These are phyloP conservation scores for Chouioia cunea DNA, from an alignment of 2,888 invertebrate species.

Conservation along the genomic window DNA sequence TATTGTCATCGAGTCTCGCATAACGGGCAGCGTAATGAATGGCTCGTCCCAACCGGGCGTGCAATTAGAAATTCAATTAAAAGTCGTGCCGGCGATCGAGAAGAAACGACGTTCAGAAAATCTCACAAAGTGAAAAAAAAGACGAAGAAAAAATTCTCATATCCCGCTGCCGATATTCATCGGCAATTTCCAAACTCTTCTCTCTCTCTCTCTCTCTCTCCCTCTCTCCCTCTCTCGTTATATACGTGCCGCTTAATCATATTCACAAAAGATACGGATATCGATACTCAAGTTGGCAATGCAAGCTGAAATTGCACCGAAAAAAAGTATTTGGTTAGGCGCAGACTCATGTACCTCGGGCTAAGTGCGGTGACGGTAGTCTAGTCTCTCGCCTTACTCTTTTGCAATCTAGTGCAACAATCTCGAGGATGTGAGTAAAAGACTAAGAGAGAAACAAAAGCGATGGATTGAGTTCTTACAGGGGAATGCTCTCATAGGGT, in stretches of 20 bases:
- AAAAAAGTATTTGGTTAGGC: constrained; percentile 41
- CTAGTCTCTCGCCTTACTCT: background rate
- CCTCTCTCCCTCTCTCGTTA: constrained; percentile 31
- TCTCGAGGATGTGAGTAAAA: background rate
- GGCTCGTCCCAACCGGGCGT: constrained; percentile 2
- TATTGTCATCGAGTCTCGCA: constrained; percentile 7
- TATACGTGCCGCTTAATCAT: constrained; percentile 40
- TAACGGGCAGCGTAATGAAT: constrained; percentile 11
- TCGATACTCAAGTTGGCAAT: constrained; percentile 22
- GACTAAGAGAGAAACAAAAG: background rate
- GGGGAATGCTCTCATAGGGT: background rate
- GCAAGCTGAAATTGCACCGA: constrained; percentile 25
- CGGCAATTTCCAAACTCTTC: constrained; percentile 42
- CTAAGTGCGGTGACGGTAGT: background rate
- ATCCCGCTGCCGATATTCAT: constrained; percentile 33
- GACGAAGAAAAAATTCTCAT: constrained; percentile 19
- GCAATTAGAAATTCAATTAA: constrained; percentile 47
- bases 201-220: too few species aligned
- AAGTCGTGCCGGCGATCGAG: constrained; percentile 19
- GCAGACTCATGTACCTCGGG: background rate
- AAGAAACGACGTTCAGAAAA: background rate
- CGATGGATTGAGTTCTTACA: constrained; percentile 16
- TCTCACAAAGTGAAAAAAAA: background rate
- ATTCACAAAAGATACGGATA: constrained; percentile 40
- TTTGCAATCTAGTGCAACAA: background rate